Percentiles rank a stretch among this genome's conserved stretches.
Evolutionary conservation across 2,113 vertebrate genomes (phyloP).

Genomic region (Gopherus flavomarginatus): DNA sequence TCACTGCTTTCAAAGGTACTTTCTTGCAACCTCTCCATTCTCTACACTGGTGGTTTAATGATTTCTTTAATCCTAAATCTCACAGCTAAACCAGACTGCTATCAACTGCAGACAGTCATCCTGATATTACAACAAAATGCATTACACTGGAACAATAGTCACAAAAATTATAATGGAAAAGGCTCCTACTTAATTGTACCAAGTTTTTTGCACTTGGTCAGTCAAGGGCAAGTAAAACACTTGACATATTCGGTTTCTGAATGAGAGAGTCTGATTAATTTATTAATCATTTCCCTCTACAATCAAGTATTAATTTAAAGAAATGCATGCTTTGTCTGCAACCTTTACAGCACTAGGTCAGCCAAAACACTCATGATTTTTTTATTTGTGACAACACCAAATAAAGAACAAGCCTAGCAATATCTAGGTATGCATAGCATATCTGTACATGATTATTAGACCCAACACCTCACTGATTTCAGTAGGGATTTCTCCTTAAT

Average conservation of each 20-base stretch:
- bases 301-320: not conserved
- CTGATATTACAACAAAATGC: conserved; percentile 2
- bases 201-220: conserved; percentile 30
- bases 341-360: not conserved
- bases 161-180: conserved; percentile 39
- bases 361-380: not conserved
- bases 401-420: not conserved
- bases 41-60: not conserved
- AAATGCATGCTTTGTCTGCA: not conserved
- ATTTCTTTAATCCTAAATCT: not conserved
- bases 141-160: conserved; percentile 27
- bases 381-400: not conserved
- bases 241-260: not conserved
- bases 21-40: not conserved
- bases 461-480: not conserved
- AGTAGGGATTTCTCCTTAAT: not conserved
- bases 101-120: conserved; percentile 11
- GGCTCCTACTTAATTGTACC: conserved; percentile 27
- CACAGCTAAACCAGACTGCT: conserved; percentile 5
- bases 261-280: not conserved
- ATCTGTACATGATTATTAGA: not conserved
- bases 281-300: not conserved
- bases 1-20: not conserved
- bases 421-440: not conserved
- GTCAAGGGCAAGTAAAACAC: not conserved